Evolutionary conservation across 2,113 vertebrate species (phyloP), one percentile per base, ranked within the genome.

Genomic region (Macquaria australasica): DNA sequence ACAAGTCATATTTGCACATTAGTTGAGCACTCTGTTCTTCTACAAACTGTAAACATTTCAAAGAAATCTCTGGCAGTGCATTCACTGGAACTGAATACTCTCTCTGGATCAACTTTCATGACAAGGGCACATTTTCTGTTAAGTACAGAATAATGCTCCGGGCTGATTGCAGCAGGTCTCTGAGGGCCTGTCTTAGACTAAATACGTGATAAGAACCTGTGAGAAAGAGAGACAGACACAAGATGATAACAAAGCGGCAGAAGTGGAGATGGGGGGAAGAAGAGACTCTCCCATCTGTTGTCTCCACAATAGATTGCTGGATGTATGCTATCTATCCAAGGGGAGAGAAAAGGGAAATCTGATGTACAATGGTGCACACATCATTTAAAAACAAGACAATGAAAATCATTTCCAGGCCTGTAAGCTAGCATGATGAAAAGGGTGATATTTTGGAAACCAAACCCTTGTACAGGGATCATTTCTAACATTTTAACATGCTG

Each of bases 151-250:
- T 81, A 73, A 77, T 79, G 56, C 45, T 56, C 73, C 8, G 28
- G 69, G 75, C 75, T 81, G 81, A 85, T 83, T 91, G 81, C 79
- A 70, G 81, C 70, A 60, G 23, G 70, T 86, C 85, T 78, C 80
- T 9, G 71, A 76, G 75, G 83, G 59, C 53, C 62, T 14, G 58
- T 70, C 72, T 64, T 41, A 39, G 77, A 84, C 83, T 50, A 91
- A 85, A 84, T 62, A 79, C 18, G 8, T 79, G 84, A 84, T 85
- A 85, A 89, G 68, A 79, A 76, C 60, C 62, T 78, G 75, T 45
- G 53, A 70, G 55, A 81, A 12, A 73, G 51, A 66, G 23, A 59
- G 64, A 60, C 41, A 59, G 1, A 20, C 28, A 60, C 9, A 69
- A 66, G 63, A 34, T 9, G 9, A 51, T 72, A 1, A 48, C 6